Evolutionary conservation across 2,888 invertebrate genomes (phyloP).

Genomic region (Diarsia brunnea): DNA sequence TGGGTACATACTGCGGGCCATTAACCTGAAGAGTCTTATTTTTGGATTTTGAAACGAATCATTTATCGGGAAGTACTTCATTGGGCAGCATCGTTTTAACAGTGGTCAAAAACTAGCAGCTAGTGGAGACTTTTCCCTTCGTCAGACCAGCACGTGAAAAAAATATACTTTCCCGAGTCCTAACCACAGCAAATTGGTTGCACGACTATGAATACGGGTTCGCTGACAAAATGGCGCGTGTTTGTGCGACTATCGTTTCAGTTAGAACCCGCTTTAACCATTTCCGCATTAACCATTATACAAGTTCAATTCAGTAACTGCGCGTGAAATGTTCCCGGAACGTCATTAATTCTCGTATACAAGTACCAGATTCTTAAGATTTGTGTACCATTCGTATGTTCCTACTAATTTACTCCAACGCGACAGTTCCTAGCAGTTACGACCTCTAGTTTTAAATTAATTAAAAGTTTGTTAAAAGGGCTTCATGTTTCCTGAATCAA

Average conservation of each 20-base stretch:
- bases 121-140: neutral
- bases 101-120: neutral
- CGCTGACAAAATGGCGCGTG: neutral
- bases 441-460: conserved; percentile 53
- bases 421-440: conserved; percentile 37
- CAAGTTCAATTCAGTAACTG: conserved; percentile 16
- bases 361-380: conserved; percentile 54
- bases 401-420: conserved; percentile 43
- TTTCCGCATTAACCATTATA: neutral
- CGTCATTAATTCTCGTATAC: conserved; percentile 44
- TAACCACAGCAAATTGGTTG: neutral
- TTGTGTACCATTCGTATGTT: conserved; percentile 61
- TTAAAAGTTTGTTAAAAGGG: conserved; percentile 58
- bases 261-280: neutral
- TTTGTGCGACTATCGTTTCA: neutral
- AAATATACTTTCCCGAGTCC: neutral
- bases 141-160: neutral
- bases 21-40: too few relatives aligned
- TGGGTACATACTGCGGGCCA: too few relatives aligned
- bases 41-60: too few relatives aligned
- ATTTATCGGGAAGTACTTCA: too few relatives aligned
- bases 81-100: neutral
- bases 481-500: conserved; percentile 45
- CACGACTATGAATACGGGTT: neutral
- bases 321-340: conserved; percentile 1